phyloP scores from a whole-genome alignment of 2,888 invertebrate species.

The Erebia ligea region DNA sequence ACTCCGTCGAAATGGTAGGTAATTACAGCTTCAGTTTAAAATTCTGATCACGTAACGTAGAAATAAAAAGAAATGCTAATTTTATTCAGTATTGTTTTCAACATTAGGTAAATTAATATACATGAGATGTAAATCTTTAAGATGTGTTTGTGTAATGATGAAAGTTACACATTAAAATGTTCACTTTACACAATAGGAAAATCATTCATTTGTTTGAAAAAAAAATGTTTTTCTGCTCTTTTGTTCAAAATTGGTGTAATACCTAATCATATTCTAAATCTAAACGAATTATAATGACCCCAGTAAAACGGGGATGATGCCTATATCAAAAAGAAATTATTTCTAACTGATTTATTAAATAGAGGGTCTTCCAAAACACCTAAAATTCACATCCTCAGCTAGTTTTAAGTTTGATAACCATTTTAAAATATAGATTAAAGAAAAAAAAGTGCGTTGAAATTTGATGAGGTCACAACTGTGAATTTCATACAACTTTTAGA shows the following conservation, averaged over 20 bases:
- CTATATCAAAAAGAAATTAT: too few species aligned
- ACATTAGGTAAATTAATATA: background rate
- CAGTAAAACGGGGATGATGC: too few species aligned
- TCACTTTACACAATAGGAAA: background rate
- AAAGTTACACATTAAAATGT: background rate
- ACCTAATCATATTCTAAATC: too few species aligned
- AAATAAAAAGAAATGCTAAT: slow-evolving; percentile 11
- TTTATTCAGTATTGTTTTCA: slow-evolving; percentile 16
- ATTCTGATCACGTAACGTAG: slow-evolving; percentile 1
- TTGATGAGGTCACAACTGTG: too few species aligned
- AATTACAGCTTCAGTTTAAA: background rate
- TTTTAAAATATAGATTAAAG: too few species aligned
- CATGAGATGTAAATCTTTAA: slow-evolving; percentile 8
- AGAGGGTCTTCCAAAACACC: too few species aligned
- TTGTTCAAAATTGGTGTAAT: background rate
- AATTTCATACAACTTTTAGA: too few species aligned
- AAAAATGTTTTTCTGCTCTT: background rate
- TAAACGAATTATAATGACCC: too few species aligned
- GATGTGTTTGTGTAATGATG: background rate
- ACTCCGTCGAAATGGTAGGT: background rate
- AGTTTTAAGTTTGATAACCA: too few species aligned
- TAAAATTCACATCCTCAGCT: too few species aligned
- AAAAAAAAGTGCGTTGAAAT: too few species aligned
- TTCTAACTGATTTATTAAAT: too few species aligned
- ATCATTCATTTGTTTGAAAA: background rate